These are phyloP conservation scores for Pavo muticus DNA, from an alignment of 2,113 vertebrate species.

Conservation along the genomic window DNA sequence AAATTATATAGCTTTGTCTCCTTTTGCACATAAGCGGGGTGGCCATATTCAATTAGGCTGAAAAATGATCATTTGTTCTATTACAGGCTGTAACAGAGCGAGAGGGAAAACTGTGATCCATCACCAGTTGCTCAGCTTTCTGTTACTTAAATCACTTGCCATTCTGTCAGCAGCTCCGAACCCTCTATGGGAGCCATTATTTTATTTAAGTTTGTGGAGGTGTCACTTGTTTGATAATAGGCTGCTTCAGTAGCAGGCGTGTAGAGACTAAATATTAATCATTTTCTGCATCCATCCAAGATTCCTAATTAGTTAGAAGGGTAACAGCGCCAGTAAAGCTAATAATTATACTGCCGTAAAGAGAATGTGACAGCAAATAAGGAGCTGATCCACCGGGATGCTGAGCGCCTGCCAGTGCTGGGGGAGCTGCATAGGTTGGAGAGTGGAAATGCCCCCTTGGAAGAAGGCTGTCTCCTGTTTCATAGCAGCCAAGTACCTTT, in stretches of 20 bases:
- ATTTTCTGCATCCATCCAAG: conserved; percentile 48
- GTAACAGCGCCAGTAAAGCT: conserved; percentile 11
- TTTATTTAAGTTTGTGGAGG: conserved; percentile 57
- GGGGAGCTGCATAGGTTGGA: background rate
- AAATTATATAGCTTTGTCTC: conserved; percentile 42
- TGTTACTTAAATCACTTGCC: conserved; percentile 13
- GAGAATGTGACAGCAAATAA: background rate
- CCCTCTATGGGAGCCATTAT: conserved; percentile 48
- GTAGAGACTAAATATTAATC: conserved; percentile 43
- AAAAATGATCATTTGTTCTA: conserved; percentile 68
- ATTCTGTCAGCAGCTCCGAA: background rate
- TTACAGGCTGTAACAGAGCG: background rate
- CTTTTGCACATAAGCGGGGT: background rate
- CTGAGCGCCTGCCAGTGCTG: rapidly evolving
- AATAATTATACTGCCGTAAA: background rate
- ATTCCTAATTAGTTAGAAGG: conserved; percentile 47
- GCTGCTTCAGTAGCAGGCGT: conserved; percentile 9
- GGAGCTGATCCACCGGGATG: background rate
- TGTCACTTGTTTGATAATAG: conserved; percentile 60
- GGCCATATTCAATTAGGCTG: conserved; percentile 69
- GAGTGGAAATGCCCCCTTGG: background rate
- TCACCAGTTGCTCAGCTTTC: conserved; percentile 36
- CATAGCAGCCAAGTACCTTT: background rate
- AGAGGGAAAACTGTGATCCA: background rate
- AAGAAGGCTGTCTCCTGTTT: rapidly evolving